Conservation (phyloP, 2,888 invertebrate species). For the Euproctis similis region DNA sequence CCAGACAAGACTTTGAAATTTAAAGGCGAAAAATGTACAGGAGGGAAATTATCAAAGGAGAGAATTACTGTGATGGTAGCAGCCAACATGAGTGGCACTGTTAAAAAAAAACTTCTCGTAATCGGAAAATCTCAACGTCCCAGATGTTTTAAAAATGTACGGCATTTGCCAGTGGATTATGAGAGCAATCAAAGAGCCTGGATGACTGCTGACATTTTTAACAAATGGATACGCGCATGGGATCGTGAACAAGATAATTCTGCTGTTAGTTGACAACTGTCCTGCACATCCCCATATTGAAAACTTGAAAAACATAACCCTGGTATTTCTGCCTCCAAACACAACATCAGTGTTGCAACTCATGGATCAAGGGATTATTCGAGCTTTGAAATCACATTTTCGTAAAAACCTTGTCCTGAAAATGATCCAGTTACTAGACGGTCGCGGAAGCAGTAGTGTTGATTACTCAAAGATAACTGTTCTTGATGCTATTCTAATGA, state of each 20-base stretch:
- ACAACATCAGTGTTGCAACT: constrained; percentile 8
- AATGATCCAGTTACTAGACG: constrained; percentile 7
- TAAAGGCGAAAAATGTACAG: constrained; percentile 15
- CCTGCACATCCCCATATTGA: constrained; percentile 5
- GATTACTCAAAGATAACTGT: constrained; percentile 13
- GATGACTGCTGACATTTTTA: constrained; percentile 2
- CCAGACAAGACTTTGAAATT: constrained; percentile 14
- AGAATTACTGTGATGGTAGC: constrained; percentile 19
- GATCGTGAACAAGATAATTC: constrained; percentile 5
- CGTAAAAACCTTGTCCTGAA: constrained; percentile 24
- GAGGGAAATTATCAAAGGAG: constrained; percentile 16
- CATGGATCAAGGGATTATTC: constrained; percentile 12
- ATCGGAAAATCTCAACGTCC: constrained; percentile 11
- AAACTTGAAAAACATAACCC: constrained; percentile 2
- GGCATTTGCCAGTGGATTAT: not conserved
- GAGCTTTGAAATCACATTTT: constrained; percentile 10
- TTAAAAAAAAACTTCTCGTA: constrained; percentile 17
- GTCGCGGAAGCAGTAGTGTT: constrained; percentile 6
- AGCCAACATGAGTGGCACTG: constrained; percentile 18
- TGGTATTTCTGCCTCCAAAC: constrained; percentile 3
- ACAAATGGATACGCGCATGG: constrained; percentile 3
- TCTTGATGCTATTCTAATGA: constrained; percentile 19
- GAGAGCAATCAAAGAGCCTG: constrained; percentile 6
- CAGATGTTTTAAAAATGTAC: not conserved
- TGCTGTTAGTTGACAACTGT: constrained; percentile 7